Evolutionary conservation across 2,113 vertebrate species (phyloP).

Genomic region (Corythoichthys haematopterus): DNA sequence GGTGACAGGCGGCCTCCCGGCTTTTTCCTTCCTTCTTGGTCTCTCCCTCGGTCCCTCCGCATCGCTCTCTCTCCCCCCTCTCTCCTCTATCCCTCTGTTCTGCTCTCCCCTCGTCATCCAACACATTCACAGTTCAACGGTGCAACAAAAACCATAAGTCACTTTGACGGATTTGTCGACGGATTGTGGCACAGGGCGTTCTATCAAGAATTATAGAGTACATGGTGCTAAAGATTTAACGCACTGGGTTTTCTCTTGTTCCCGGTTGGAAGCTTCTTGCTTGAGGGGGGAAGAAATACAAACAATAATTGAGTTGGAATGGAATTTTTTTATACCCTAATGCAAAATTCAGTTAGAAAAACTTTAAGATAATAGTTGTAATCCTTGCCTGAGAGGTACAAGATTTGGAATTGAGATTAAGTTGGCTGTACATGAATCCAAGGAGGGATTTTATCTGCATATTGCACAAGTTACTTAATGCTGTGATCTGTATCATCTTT

Average conservation of each 20-base stretch:
- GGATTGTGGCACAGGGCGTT: slow-evolving; percentile 11
- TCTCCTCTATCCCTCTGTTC: slow-evolving; percentile 69
- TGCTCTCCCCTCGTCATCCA: slow-evolving; percentile 46
- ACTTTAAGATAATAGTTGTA: neutral
- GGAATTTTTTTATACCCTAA: neutral
- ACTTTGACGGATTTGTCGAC: slow-evolving; percentile 26
- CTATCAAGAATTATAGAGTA: slow-evolving; percentile 6
- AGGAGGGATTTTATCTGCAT: neutral
- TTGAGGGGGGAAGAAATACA: neutral
- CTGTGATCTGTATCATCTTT: neutral
- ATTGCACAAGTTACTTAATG: neutral
- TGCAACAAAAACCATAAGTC: slow-evolving; percentile 46
- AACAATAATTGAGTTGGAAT: neutral
- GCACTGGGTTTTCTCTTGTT: neutral
- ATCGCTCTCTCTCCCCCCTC: slow-evolving; percentile 64
- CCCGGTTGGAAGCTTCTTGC: neutral
- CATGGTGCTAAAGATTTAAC: slow-evolving; percentile 3
- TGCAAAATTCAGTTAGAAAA: neutral
- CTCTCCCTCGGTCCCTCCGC: slow-evolving; percentile 64
- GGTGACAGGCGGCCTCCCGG: slow-evolving; percentile 54
- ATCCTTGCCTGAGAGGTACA: neutral
- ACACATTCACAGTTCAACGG: slow-evolving; percentile 34
- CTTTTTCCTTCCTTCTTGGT: slow-evolving; percentile 67
- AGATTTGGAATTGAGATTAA: neutral
- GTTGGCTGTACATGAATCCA: neutral